Evolutionary conservation across 2,113 vertebrate species (phyloP).

Genomic region (Tachysurus fulvidraco): DNA sequence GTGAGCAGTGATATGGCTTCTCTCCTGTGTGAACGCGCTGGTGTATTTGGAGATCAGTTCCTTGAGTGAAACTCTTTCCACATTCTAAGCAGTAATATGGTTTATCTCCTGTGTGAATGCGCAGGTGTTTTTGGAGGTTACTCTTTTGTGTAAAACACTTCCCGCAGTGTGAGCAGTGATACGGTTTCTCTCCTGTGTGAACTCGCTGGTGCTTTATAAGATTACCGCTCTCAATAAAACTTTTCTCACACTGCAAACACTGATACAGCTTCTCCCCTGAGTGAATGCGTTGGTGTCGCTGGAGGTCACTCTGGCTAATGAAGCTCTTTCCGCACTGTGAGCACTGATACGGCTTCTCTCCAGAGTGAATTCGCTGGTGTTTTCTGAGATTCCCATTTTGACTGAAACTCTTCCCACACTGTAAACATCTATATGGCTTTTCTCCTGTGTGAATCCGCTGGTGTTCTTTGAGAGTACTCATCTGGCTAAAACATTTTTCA

Average conservation of each 20-base stretch:
- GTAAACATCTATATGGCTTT: neutral
- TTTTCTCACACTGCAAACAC: neutral
- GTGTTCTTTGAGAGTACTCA: neutral
- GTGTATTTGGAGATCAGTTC: neutral
- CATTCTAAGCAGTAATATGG: neutral
- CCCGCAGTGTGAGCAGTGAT: neutral
- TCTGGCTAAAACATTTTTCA: neutral
- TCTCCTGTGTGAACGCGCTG: neutral
- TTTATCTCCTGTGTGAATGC: neutral
- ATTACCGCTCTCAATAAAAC: neutral
- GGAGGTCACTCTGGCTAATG: neutral
- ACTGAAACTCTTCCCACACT: constrained; percentile 1
- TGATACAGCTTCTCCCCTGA: neutral
- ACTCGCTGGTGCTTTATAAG: neutral
- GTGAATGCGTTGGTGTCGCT: neutral
- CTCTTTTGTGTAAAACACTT: neutral
- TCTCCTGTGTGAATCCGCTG: neutral
- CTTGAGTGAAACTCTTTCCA: neutral
- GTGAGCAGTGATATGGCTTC: neutral
- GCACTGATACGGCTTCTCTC: neutral
- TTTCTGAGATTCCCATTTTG: neutral
- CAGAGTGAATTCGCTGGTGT: neutral
- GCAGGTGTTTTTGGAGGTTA: neutral
- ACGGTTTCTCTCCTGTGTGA: neutral
- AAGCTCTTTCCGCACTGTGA: neutral